Evolutionary conservation across 2,888 invertebrate species (phyloP), one percentile per base, ranked within the genome.

Genomic region (Dinocampus coccinellae): DNA sequence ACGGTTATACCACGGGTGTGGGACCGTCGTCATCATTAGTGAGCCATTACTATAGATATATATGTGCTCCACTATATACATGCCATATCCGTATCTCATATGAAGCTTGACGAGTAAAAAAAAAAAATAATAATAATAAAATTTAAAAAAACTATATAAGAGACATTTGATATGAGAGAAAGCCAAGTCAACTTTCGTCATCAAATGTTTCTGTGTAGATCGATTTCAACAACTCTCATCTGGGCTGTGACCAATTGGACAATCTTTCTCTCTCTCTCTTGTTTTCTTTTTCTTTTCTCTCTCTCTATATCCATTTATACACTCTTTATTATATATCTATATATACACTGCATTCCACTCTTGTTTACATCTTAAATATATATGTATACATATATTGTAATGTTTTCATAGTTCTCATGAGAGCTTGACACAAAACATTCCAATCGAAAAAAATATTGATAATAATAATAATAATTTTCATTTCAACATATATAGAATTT

Each of bases 101-200:
- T 16, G 47, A 47, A 47, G 47, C 47, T 16, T 42, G 70, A 73
- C 60, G 73, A 71, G 72, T 74, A 70, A 69, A 77, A 78, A 79
- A 78, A 77, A n/a, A n/a, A n/a, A n/a, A n/a, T n/a, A n/a, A n/a
- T n/a, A n/a, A n/a, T n/a, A n/a, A n/a, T n/a, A n/a, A n/a, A n/a
- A n/a, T n/a, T n/a, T n/a, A n/a, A n/a, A n/a, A n/a, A n/a, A n/a
- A n/a, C n/a, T n/a, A n/a, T n/a, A n/a, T 80, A 75, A 76, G 65
- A 69, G 70, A 75, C 75, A 81, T 74, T 77, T 75, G 78, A 79
- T 79, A 79, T 69, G 78, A 47, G 77, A 77, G 81, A 81, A 81
- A 81, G 79, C 75, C 75, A 73, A 62, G 16, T n/a, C 47, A 7
- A 47, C 47, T 47, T 47, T 63, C 71, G 67, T 76, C 76, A 74